A percentile compares a stretch with the other conserved stretches of the same genome.
These are phyloP conservation scores for Morpho deidamia DNA, from an alignment of 2,888 invertebrate genomes.

Conservation along the genomic window DNA sequence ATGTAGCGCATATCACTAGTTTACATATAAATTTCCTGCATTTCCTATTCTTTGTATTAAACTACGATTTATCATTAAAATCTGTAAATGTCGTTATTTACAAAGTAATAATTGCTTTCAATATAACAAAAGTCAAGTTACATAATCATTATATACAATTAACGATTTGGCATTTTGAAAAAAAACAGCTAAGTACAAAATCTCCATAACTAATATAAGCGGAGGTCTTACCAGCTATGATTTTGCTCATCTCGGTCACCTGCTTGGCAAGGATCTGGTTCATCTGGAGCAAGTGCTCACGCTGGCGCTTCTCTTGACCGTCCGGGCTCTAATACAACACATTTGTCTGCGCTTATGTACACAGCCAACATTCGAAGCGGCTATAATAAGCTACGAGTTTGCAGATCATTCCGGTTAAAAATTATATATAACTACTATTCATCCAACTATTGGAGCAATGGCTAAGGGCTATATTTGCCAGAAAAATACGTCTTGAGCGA, in stretches of 20 bases:
- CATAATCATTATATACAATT: neutral
- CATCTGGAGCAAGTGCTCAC: conserved; percentile 92
- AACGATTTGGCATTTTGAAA: conserved; percentile 14
- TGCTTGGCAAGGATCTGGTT: conserved; percentile 95
- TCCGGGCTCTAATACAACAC: conserved; percentile 82
- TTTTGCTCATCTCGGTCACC: conserved; percentile 97
- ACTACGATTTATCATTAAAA: too few relatives aligned
- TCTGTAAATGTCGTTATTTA: too few relatives aligned
- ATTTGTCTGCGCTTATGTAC: conserved; percentile 55
- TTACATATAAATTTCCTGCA: too few relatives aligned
- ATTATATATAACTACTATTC: too few relatives aligned
- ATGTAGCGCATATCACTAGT: too few relatives aligned
- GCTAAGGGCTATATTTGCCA: too few relatives aligned
- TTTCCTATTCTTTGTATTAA: too few relatives aligned
- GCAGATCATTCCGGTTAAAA: conserved; percentile 25
- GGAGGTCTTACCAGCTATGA: conserved; percentile 90
- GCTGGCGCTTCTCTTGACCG: conserved; percentile 90
- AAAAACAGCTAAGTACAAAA: conserved; percentile 4
- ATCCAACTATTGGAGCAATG: too few relatives aligned
- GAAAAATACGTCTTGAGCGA: too few relatives aligned
- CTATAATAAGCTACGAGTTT: conserved; percentile 45
- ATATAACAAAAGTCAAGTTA: too few relatives aligned
- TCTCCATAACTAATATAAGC: conserved; percentile 28
- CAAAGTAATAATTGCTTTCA: too few relatives aligned
- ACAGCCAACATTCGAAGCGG: conserved; percentile 73